These are phyloP conservation scores for Myotis pilosus DNA, from an alignment of 2,797 vertebrate species.

Conservation along the genomic window DNA sequence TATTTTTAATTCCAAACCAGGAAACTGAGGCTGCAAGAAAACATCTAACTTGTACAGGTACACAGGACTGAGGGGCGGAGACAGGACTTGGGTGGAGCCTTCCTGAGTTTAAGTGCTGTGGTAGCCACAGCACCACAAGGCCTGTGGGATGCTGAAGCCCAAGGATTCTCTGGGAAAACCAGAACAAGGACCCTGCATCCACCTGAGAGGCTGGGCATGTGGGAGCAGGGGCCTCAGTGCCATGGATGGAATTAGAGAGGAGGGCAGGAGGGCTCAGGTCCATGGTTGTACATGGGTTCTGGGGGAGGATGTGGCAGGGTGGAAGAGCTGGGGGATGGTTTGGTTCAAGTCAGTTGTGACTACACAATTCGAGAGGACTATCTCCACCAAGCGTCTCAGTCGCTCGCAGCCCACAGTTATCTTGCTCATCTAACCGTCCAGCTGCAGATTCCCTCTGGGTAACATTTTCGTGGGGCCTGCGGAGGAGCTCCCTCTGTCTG, in stretches of 20 bases:
- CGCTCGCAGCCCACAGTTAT: neutral
- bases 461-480: neutral
- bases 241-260: neutral
- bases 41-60: neutral
- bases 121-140: no score
- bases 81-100: neutral
- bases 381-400: neutral
- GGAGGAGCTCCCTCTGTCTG: neutral
- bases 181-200: neutral
- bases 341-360: neutral
- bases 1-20: neutral
- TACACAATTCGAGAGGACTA: fast-evolving
- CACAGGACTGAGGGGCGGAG: neutral
- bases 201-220: fast-evolving
- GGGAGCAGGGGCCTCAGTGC: neutral
- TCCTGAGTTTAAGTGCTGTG: neutral
- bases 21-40: neutral
- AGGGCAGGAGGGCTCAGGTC: fast-evolving
- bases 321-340: neutral
- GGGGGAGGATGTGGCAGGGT: fast-evolving
- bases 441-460: neutral
- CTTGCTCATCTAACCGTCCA: neutral
- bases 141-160: neutral
- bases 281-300: fast-evolving
- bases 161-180: neutral